These are phyloP conservation scores for Hippocampus barbouri DNA, from an alignment of 2,113 vertebrate genomes.

Conservation along the genomic window DNA sequence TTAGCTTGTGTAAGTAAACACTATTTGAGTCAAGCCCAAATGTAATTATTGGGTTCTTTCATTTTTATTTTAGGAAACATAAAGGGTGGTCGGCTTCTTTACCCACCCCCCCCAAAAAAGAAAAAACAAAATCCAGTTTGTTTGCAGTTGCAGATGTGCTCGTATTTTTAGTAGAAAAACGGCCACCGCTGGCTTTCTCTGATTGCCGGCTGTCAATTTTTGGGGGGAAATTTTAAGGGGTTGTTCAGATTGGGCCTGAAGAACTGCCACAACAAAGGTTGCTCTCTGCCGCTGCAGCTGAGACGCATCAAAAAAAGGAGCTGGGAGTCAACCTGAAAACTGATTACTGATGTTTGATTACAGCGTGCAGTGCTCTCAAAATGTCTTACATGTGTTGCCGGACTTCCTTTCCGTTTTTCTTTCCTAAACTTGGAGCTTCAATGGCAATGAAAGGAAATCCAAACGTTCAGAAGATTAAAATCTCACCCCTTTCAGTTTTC, in stretches of 20 bases:
- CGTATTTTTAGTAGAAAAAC: slow-evolving; percentile 39
- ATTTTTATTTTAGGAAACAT: slow-evolving; percentile 38
- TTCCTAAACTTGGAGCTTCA: background rate
- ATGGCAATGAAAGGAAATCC: background rate
- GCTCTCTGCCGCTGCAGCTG: slow-evolving; percentile 15
- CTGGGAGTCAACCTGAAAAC: slow-evolving; percentile 34
- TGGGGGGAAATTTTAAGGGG: slow-evolving; percentile 6
- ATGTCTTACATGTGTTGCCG: slow-evolving; percentile 21
- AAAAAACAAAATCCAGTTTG: slow-evolving; percentile 26
- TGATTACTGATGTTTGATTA: slow-evolving; percentile 39
- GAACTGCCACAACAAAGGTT: slow-evolving; percentile 41
- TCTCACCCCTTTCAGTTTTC: background rate
- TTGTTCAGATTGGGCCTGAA: slow-evolving; percentile 16
- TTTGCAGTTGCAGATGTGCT: slow-evolving; percentile 24
- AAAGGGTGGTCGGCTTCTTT: slow-evolving; percentile 27
- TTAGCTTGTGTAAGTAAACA: slow-evolving; percentile 26
- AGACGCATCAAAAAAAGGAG: slow-evolving; percentile 18
- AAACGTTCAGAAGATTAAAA: background rate
- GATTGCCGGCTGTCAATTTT: slow-evolving; percentile 58
- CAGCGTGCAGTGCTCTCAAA: slow-evolving; percentile 22
- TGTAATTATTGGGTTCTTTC: slow-evolving; percentile 45
- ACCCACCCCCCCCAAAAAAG: background rate
- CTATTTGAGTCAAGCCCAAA: slow-evolving; percentile 38
- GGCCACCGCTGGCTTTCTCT: slow-evolving; percentile 19
- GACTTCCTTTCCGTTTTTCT: background rate